These are phyloP conservation scores for Epistrophe grossulariae DNA, from an alignment of 2,888 invertebrate genomes.

Conservation along the genomic window DNA sequence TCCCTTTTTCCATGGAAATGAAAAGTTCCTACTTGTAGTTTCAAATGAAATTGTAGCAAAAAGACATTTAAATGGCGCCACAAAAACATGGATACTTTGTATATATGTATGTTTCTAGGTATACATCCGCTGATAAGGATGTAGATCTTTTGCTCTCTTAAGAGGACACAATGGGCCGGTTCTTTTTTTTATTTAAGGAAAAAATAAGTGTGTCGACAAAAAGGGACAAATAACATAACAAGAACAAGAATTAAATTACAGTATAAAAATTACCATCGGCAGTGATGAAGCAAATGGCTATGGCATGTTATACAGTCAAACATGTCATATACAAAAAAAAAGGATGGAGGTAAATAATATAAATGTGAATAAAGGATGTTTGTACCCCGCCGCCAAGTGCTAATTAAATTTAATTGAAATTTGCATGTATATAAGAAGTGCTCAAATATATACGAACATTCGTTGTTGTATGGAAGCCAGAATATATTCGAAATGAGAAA, in stretches of 20 bases:
- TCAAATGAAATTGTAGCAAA: slow-evolving; percentile 67
- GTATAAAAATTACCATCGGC: slow-evolving; percentile 73
- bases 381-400: slow-evolving; percentile 56
- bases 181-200: neutral
- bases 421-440: slow-evolving; percentile 14
- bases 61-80: slow-evolving; percentile 74
- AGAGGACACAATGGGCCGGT: slow-evolving; percentile 9
- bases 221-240: slow-evolving; percentile 67
- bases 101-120: neutral
- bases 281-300: slow-evolving; percentile 35
- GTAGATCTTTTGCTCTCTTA: slow-evolving; percentile 33
- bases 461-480: slow-evolving; percentile 16
- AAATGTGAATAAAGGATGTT: slow-evolving; percentile 65
- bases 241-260: slow-evolving; percentile 69
- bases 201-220: slow-evolving; percentile 45
- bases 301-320: slow-evolving; percentile 2
- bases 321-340: slow-evolving; percentile 56
- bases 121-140: slow-evolving; percentile 73
- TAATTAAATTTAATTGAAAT: slow-evolving; percentile 75
- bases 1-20: slow-evolving; percentile 30
- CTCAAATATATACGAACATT: neutral
- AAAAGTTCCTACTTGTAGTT: slow-evolving; percentile 65
- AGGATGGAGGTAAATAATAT: slow-evolving; percentile 68
- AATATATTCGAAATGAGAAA: slow-evolving; percentile 60
- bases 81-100: slow-evolving; percentile 69